Evolutionary conservation across 2,888 invertebrate species (phyloP).

Genomic region (Drosophila buzzatii): DNA sequence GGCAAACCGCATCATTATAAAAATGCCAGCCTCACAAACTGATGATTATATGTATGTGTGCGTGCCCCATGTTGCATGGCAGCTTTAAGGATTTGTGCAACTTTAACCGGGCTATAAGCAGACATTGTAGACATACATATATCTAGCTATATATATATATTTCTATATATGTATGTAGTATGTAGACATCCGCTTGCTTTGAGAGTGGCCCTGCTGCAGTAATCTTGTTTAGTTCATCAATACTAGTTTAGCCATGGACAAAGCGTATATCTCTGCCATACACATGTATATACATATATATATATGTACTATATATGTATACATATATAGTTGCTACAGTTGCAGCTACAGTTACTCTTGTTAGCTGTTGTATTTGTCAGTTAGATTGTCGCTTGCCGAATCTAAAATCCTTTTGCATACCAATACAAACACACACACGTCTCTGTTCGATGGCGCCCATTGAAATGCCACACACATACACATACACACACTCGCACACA

Average conservation of each 20-base stretch:
- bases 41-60: constrained; percentile 14
- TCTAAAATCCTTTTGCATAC: constrained; percentile 42
- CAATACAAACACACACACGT: constrained; percentile 22
- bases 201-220: constrained; percentile 46
- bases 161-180: background rate
- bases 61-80: constrained; percentile 20
- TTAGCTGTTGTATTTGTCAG: constrained; percentile 42
- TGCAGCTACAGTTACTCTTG: constrained; percentile 30
- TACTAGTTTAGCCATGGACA: constrained; percentile 75
- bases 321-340: background rate
- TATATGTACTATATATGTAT: background rate
- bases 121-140: background rate
- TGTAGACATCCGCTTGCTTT: constrained; percentile 18
- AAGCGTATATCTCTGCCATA: constrained; percentile 52
- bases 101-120: constrained; percentile 36
- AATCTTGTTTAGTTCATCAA: constrained; percentile 79
- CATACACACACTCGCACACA: constrained; percentile 19
- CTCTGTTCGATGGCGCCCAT: constrained; percentile 23
- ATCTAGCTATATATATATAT: background rate
- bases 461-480: constrained; percentile 38
- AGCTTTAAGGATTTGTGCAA: constrained; percentile 61
- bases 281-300: constrained; percentile 4
- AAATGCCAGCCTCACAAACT: constrained; percentile 42
- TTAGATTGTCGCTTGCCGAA: constrained; percentile 53
- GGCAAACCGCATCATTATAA: constrained; percentile 59